Evolutionary conservation across 2,888 invertebrate species (phyloP).

Genomic region (Ischnus inquisitorius): DNA sequence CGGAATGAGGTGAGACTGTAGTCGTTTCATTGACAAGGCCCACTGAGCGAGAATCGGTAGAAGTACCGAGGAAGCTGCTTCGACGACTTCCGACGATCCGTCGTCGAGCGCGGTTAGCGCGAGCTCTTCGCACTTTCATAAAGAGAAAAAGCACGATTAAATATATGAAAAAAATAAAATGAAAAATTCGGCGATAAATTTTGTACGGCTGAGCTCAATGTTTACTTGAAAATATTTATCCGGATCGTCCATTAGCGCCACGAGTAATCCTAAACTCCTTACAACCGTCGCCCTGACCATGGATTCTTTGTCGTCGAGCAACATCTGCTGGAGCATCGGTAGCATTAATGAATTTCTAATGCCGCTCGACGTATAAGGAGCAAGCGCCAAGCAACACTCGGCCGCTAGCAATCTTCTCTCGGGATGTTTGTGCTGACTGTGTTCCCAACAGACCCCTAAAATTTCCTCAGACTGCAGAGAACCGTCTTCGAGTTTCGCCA

Average conservation of each 20-base stretch:
- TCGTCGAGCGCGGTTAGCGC: conserved; percentile 88
- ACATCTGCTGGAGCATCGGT: conserved; percentile 91
- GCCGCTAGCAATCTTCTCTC: conserved; percentile 90
- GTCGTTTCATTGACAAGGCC: conserved; percentile 87
- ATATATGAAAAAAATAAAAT: not conserved
- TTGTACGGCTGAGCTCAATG: not conserved
- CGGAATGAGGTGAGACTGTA: conserved; percentile 87
- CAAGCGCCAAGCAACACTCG: conserved; percentile 89
- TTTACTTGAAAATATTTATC: conserved; percentile 88
- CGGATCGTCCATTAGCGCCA: conserved; percentile 88
- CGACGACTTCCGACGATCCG: conserved; percentile 86
- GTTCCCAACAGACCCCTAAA: conserved; percentile 91
- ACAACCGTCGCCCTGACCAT: conserved; percentile 88
- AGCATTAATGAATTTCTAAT: conserved; percentile 90
- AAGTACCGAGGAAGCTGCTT: conserved; percentile 86
- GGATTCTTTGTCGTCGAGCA: conserved; percentile 89
- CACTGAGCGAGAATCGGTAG: conserved; percentile 89
- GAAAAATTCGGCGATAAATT: conserved; percentile 24
- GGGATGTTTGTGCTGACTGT: conserved; percentile 89
- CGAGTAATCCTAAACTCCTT: conserved; percentile 88
- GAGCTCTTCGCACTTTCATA: conserved; percentile 87
- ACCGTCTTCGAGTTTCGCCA: conserved; percentile 85
- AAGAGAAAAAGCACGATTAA: conserved; percentile 19
- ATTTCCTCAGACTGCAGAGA: conserved; percentile 89
- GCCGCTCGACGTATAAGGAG: conserved; percentile 89